Evolutionary conservation across 2,797 vertebrate genomes (phyloP).

Genomic region (Taeniopygia guttata): DNA sequence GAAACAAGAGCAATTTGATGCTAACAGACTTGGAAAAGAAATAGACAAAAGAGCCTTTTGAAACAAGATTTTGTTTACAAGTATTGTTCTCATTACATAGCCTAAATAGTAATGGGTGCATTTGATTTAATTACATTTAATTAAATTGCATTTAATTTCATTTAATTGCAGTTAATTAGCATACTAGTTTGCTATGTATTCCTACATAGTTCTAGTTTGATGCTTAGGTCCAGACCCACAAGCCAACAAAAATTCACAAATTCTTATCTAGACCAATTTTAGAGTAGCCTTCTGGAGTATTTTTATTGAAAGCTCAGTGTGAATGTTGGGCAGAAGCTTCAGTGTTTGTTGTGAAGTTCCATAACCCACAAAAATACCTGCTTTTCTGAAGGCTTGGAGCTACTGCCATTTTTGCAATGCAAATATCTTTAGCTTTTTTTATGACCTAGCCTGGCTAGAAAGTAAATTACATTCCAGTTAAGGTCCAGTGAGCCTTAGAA

Average conservation of each 20-base stretch:
- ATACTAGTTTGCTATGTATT: constrained; percentile 26
- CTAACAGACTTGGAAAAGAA: constrained; percentile 17
- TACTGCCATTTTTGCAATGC: not conserved
- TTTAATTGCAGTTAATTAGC: constrained; percentile 61
- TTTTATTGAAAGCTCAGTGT: not conserved
- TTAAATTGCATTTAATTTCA: constrained; percentile 55
- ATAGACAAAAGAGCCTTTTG: constrained; percentile 17
- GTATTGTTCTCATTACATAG: constrained; percentile 51
- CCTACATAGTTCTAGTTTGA: not conserved
- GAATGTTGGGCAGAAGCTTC: not conserved
- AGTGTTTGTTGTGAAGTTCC: not conserved
- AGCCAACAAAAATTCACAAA: not conserved
- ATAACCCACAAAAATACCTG: not conserved
- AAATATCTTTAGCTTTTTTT: not conserved
- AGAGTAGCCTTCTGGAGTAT: not conserved
- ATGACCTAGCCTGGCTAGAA: not conserved
- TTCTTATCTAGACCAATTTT: not conserved
- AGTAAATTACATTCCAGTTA: not conserved
- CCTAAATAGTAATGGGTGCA: constrained; percentile 40
- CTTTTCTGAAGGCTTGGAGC: not conserved
- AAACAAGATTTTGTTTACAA: constrained; percentile 50
- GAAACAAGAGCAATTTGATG: constrained; percentile 13
- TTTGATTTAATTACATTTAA: constrained; percentile 66
- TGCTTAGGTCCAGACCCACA: not conserved
- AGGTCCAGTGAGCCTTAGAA: not conserved